Evolutionary conservation across 2,888 invertebrate species (phyloP).

Genomic region (Leptura quadrifasciata): DNA sequence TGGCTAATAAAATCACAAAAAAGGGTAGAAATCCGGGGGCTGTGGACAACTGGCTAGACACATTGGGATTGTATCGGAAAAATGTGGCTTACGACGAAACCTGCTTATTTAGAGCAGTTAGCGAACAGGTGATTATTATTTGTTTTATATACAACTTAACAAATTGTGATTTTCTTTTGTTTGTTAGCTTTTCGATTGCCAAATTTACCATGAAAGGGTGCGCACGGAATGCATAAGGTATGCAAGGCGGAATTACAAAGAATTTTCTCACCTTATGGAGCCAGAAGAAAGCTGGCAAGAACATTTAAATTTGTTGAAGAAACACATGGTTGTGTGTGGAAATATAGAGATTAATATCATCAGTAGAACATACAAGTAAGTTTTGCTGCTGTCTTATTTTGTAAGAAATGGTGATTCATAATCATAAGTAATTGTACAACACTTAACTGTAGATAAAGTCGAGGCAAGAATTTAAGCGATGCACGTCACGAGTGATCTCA

Average conservation of each 20-base stretch:
- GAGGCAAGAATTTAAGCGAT: too few relatives aligned
- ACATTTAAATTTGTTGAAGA: slow-evolving; percentile 67
- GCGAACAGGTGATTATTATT: slow-evolving; percentile 82
- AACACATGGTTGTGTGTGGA: slow-evolving; percentile 72
- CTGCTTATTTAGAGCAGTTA: slow-evolving; percentile 90
- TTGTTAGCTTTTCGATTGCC: slow-evolving; percentile 76
- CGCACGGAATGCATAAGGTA: slow-evolving; percentile 84
- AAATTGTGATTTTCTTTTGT: slow-evolving; percentile 4
- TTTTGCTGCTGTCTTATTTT: slow-evolving; percentile 26
- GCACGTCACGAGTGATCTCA: too few relatives aligned
- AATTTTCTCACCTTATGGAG: slow-evolving; percentile 76
- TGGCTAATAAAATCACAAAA: slow-evolving; percentile 57
- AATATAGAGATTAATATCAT: slow-evolving; percentile 70
- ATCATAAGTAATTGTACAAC: too few relatives aligned
- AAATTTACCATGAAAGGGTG: slow-evolving; percentile 85
- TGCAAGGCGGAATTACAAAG: slow-evolving; percentile 78
- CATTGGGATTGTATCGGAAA: slow-evolving; percentile 89
- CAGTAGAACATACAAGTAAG: slow-evolving; percentile 68
- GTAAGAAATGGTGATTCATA: too few relatives aligned
- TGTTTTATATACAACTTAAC: slow-evolving; percentile 2
- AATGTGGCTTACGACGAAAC: slow-evolving; percentile 92
- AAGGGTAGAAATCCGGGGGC: slow-evolving; percentile 70
- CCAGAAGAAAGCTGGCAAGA: slow-evolving; percentile 63
- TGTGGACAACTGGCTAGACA: slow-evolving; percentile 86
- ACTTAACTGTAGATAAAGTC: too few relatives aligned